phyloP scores from a whole-genome alignment of 2,888 invertebrate species.

The Auanema sp. region DNA sequence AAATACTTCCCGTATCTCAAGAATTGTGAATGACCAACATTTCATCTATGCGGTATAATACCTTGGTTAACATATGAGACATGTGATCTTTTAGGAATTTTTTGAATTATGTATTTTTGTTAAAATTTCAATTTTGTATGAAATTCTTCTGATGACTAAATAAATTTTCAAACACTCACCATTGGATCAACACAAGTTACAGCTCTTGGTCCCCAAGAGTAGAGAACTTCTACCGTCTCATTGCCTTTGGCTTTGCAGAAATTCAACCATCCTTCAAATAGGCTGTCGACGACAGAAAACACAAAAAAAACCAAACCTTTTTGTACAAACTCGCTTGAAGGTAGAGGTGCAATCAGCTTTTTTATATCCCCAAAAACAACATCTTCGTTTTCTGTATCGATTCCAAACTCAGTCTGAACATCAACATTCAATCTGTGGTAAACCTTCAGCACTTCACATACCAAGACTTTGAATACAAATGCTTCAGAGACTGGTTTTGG shows the following conservation, averaged over 20 bases:
- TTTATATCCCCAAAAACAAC: conserved; percentile 8
- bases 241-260: neutral
- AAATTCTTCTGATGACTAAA: conserved; percentile 8
- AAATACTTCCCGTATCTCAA: neutral
- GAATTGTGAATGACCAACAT: neutral
- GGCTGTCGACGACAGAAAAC: neutral
- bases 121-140: neutral
- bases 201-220: conserved; percentile 13
- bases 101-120: no score
- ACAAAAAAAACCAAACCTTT: conserved; percentile 1
- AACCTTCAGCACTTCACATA: neutral
- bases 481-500: no score
- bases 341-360: conserved; percentile 3
- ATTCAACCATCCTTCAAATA: conserved; percentile 7
- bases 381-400: neutral
- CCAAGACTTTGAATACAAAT: no score
- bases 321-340: conserved; percentile 6
- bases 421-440: neutral
- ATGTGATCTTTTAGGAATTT: no score
- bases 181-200: neutral
- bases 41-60: neutral
- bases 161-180: conserved; percentile 7
- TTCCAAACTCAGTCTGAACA: neutral
- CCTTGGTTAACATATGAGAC: no score
- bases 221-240: neutral